Percentiles rank a stretch among this genome's conserved stretches.
These are phyloP conservation scores for Germaria angustata DNA, from an alignment of 2,888 invertebrate species.

Conservation along the genomic window DNA sequence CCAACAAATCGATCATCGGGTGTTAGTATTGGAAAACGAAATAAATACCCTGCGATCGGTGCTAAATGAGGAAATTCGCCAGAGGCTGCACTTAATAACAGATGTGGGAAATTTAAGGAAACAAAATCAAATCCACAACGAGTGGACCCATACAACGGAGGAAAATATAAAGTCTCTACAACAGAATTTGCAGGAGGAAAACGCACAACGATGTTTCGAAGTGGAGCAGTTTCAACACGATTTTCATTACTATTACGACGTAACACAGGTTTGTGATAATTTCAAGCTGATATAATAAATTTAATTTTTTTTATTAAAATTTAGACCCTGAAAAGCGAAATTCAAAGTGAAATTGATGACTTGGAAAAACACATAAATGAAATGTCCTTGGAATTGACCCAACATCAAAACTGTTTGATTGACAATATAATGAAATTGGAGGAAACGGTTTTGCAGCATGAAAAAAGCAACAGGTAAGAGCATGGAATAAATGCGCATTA, in stretches of 20 bases:
- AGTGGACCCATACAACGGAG: slow-evolving; percentile 77
- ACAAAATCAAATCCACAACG: slow-evolving; percentile 78
- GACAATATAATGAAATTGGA: slow-evolving; percentile 77
- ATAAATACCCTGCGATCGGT: slow-evolving; percentile 74
- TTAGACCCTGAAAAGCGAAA: slow-evolving; percentile 74
- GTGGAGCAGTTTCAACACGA: slow-evolving; percentile 82
- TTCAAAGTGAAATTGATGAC: slow-evolving; percentile 72
- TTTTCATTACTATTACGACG: slow-evolving; percentile 82
- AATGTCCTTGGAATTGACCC: slow-evolving; percentile 73
- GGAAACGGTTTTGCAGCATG: slow-evolving; percentile 74
- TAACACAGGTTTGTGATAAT: slow-evolving; percentile 77
- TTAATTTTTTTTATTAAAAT: not conserved
- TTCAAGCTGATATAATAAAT: too few species aligned
- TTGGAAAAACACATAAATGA: slow-evolving; percentile 75
- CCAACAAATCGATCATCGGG: slow-evolving; percentile 71
- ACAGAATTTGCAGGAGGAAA: slow-evolving; percentile 81
- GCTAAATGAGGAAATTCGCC: slow-evolving; percentile 79
- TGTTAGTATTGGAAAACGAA: slow-evolving; percentile 76
- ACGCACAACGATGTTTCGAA: slow-evolving; percentile 81
- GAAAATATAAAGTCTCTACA: slow-evolving; percentile 80
- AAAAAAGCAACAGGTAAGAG: slow-evolving; percentile 72
- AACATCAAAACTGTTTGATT: slow-evolving; percentile 76
- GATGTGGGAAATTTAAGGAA: slow-evolving; percentile 79
- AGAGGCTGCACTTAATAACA: slow-evolving; percentile 78
- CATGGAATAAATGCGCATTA: too few species aligned